A percentile compares a stretch with the other conserved stretches of the same genome.
These are phyloP conservation scores for Pachyrhynchus sulphureomaculatus DNA, from an alignment of 1,140 invertebrate genomes.

Conservation along the genomic window DNA sequence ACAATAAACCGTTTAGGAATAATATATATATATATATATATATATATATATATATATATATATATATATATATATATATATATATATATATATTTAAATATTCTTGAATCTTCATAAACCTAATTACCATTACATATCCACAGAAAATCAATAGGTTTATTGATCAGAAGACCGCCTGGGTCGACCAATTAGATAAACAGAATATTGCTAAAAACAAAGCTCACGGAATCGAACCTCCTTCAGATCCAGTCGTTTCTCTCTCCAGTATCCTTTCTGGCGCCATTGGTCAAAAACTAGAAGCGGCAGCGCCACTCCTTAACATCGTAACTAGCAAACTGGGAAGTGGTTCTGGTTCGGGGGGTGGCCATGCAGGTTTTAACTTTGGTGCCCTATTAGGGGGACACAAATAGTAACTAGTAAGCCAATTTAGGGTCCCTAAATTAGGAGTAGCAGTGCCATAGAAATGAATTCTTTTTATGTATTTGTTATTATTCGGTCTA, in stretches of 20 bases:
- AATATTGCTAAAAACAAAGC: slow-evolving; percentile 73
- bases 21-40: too few relatives aligned
- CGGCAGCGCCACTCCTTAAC: slow-evolving; percentile 62
- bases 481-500: too few relatives aligned
- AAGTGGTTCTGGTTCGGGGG: slow-evolving; percentile 56
- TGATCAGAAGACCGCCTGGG: slow-evolving; percentile 70
- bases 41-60: too few relatives aligned
- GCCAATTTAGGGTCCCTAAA: background rate
- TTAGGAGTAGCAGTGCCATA: background rate
- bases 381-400: slow-evolving; percentile 48
- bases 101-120: too few relatives aligned
- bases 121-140: slow-evolving; percentile 20
- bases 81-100: too few relatives aligned
- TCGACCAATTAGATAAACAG: slow-evolving; percentile 64
- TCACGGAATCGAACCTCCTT: slow-evolving; percentile 67
- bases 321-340: slow-evolving; percentile 57
- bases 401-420: background rate
- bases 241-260: slow-evolving; percentile 50
- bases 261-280: slow-evolving; percentile 55
- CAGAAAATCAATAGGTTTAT: slow-evolving; percentile 77
- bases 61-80: too few relatives aligned
- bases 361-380: slow-evolving; percentile 54
- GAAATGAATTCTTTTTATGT: too few relatives aligned
- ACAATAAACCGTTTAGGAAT: too few relatives aligned
- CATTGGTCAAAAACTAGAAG: slow-evolving; percentile 52